phyloP scores from a whole-genome alignment of 2,797 vertebrate species.

The Lateolabrax maculatus region DNA sequence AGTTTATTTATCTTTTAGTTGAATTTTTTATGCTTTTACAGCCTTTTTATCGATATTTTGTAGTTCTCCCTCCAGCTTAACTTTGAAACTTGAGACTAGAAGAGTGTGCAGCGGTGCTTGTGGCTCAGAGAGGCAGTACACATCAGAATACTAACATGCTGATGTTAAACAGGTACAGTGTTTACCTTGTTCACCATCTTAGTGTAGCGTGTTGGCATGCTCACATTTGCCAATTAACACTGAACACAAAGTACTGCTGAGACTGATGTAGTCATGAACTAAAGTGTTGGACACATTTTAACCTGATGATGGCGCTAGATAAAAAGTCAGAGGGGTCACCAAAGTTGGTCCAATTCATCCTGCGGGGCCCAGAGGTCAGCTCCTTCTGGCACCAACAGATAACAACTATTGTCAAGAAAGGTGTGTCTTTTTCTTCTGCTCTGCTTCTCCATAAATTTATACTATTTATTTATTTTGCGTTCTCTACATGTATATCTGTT shows the following conservation, averaged over 20 bases:
- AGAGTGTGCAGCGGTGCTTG: background rate
- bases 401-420: no score
- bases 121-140: background rate
- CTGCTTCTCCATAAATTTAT: no score
- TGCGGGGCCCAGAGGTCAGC: background rate
- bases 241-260: no score
- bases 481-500: no score
- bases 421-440: background rate
- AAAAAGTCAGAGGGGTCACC: background rate
- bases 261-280: no score
- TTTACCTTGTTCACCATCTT: background rate
- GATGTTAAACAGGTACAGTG: background rate
- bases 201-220: background rate
- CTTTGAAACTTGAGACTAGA: conserved; percentile 1
- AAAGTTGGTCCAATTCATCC: background rate
- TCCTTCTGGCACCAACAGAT: background rate
- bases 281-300: background rate
- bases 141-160: background rate
- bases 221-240: no score
- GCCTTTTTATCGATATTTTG: background rate
- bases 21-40: no score
- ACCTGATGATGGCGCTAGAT: background rate
- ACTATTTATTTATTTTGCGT: no score
- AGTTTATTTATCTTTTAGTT: background rate
- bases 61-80: background rate